Evolutionary conservation across 2,888 invertebrate genomes (phyloP), one percentile per base, ranked within the genome.

Genomic region (Orgyia antiqua): DNA sequence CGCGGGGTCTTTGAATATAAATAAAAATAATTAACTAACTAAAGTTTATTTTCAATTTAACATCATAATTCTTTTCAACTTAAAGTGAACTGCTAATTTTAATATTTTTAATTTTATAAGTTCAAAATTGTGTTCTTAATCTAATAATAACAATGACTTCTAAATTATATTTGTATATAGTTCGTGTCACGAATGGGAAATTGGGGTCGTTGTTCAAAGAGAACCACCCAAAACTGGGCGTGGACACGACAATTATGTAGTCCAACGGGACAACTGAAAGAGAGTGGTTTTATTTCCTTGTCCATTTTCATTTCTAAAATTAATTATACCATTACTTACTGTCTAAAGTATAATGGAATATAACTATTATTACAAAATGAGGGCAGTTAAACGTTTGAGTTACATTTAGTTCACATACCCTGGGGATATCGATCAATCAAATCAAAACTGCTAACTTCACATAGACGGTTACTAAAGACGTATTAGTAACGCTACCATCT

Each of bases 261-360:
- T 27, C 31, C 25, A 19, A 23, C 24, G 27, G 25, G 29, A 26
- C 4, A 4, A 2, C 18, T 8, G 3, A 44, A 24, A 23, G 20
- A 29, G n/a, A 6, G 26, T 13, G 20, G 32, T 32, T 13, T 45
- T 25, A 29, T 29, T 24, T 26, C 15, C 18, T 17, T 21, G 12
- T 20, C 9, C 29, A 9, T 17, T 33, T 25, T 27, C 27, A 40
- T 35, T 32, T n/a, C 31, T 39, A 36, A 42, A 42, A 20, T 26
- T 29, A 23, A 36, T 31, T 30, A 30, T 36, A 11, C 11, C 21
- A 29, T 32, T 30, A 24, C 31, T 13, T n/a, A n/a, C n/a, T n/a
- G 29, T 23, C 37, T 44, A 26, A 31, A 35, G 4, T 2, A 2
- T 20, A 20, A 20, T 20, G n/a, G 20, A n/a, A n/a, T 20, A 11